Base-by-base conservation (phyloP, 2,888 invertebrate genomes). In the Calliopum simillimum region DNA sequence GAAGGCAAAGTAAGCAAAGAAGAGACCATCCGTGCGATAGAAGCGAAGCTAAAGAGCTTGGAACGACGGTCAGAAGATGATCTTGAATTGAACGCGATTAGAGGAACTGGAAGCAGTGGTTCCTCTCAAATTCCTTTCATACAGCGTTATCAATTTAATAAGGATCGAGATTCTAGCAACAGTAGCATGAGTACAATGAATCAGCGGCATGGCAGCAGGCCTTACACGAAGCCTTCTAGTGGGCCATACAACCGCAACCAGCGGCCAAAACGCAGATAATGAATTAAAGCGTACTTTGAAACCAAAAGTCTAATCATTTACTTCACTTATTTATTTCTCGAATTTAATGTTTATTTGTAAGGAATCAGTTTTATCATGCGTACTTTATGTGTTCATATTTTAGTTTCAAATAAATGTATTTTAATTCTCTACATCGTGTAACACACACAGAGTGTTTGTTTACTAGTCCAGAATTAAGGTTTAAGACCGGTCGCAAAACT, bases 1-100 rank as follows among this genome's bases (percentile, higher is more conserved):
- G 88, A 91, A 80, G 79, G 88, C 2, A 92, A 91, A 85, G 86
- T 91, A 3, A 94, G 94, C 82, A 91, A 92, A 78, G 90, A 92
- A 80, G 91, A 92, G 11, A 93, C 95, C 68, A 96, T 96, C 76
- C 93, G 93, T 81, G 95, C 95, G 0, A 96, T 96, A 71, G 95
- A 96, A 84, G 94, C 94, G 0, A 96, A 96, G 85, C 86, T 96
- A 1, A 94, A 93, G 80, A 87, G 92, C 83, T 92, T 96, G 90
- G 93, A 94, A 77, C 84, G 85, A 4, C 90, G 89, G 74, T 89
- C 89, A 1, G 92, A 93, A 75, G 92, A 92, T 74, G 93, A 93
- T 80, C 90, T 94, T 77, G 91, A 92, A 70, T 88, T 94, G 5
- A 93, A 93, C 81, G 92, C 92, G 80, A 88, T 92, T 3, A 88